Base-by-base conservation (phyloP, 2,113 vertebrate genomes). In the Salminus brasiliensis region DNA sequence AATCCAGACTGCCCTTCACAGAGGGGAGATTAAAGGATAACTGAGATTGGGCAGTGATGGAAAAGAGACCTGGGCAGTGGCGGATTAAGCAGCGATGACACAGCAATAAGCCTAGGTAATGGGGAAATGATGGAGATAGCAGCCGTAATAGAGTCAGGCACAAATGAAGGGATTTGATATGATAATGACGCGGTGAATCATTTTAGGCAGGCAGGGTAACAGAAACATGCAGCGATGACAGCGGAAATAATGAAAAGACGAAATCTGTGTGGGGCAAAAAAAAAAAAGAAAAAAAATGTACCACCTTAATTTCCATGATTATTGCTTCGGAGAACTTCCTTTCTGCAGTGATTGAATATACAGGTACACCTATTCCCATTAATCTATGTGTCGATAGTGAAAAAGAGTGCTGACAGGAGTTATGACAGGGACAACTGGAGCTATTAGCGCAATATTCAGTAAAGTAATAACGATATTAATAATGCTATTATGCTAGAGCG, bases 391-490 rank as follows among this genome's bases (percentile, higher is more conserved):
- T 70, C 34, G n/a, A 21, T n/a, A 11, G 32, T 10, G n/a, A 39
- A 66, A 39, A 66, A 66, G 1, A 65, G 6, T 70, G 83, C 85
- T 85, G 84, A 81, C 11, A 79, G 6, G 32, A 57, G 25, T 18
- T 65, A 57, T 59, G 25, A 16, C 53, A 49, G 21, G 67, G 81
- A 80, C 66, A 75, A 59, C 47, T 57, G 13, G 65, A n/a, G 5
- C 55, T 72, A 72, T 73, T 72, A 53, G 52, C 13, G 55, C 18
- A 52, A 52, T 41, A 59, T 65, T n/a, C 25, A 39, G 59, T 72
- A 72, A 76, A 53, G 41, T 29, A 76, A 65, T 36, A 72, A 57
- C 47, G 18, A 80, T 57, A 76, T 72, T 30, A 53, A 72, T 71
- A 78, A 78, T 18, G 8, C 41, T 21, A 39, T 55, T 74, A 47